These are phyloP conservation scores for Pogoniulus pusillus DNA, from an alignment of 2,797 vertebrate species.

Conservation along the genomic window DNA sequence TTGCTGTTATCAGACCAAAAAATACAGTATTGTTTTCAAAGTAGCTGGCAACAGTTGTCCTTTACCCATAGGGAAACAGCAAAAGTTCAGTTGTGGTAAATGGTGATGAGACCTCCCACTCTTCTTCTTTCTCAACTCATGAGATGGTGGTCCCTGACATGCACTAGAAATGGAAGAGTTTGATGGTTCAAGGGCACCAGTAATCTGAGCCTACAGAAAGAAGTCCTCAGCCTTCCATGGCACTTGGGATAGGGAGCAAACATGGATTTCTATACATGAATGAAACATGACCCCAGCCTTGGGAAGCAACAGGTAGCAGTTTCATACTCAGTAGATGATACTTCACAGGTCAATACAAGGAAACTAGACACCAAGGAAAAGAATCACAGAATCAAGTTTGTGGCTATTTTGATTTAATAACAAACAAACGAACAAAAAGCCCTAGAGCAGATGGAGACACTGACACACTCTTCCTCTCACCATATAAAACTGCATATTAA, in stretches of 20 bases:
- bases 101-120: not conserved
- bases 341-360: not conserved
- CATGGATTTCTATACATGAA: not conserved
- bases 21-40: not conserved
- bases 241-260: not conserved
- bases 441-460: not conserved
- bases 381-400: fast-evolving
- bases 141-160: not conserved
- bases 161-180: not conserved
- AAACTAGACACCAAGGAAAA: not conserved
- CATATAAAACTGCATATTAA: not conserved
- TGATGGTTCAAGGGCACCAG: not conserved
- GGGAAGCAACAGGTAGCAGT: not conserved
- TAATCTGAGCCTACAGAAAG: not conserved
- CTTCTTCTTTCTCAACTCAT: not conserved
- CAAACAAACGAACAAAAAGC: not conserved
- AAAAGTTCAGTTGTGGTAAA: not conserved
- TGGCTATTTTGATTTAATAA: not conserved
- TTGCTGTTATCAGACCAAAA: not conserved
- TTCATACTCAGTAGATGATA: not conserved
- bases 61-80: not conserved
- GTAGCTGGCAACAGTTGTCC: not conserved
- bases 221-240: not conserved
- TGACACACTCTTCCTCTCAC: not conserved
- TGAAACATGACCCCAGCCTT: not conserved